These are phyloP conservation scores for Smutsia temminckii DNA, from an alignment of 2,797 vertebrate species.

Conservation along the genomic window DNA sequence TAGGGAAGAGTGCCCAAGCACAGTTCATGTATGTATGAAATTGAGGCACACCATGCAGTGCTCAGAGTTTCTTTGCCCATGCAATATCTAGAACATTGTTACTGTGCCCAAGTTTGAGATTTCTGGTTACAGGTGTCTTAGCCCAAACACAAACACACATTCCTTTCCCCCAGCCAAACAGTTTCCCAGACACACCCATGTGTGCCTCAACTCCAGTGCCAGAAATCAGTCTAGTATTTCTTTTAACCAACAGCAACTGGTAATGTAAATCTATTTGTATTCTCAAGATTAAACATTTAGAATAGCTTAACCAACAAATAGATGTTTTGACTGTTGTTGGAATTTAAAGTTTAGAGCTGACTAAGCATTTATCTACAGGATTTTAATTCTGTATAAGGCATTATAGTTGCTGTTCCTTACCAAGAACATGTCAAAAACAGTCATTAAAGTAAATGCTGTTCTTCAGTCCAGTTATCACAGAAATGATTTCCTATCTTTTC, in stretches of 20 bases:
- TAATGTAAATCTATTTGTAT: not conserved
- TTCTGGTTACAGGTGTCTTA: not conserved
- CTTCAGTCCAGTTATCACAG: not conserved
- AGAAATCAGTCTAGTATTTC: not conserved
- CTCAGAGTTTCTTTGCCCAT: not conserved
- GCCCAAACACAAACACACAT: not conserved
- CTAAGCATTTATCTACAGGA: not conserved
- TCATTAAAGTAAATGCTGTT: not conserved
- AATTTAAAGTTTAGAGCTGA: not conserved
- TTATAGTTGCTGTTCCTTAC: not conserved
- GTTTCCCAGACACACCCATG: not conserved
- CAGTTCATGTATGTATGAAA: not conserved
- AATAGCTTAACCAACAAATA: not conserved
- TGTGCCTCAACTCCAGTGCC: not conserved
- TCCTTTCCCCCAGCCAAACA: not conserved
- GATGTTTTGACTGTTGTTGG: not conserved
- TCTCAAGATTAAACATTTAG: not conserved
- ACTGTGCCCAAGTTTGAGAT: not conserved
- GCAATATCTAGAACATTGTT: not conserved
- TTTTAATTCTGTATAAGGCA: not conserved
- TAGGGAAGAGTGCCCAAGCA: not conserved
- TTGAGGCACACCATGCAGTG: not conserved
- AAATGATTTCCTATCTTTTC: not conserved
- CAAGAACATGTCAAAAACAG: not conserved
- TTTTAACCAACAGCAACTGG: not conserved